Conservation (phyloP, 2,888 invertebrate genomes). For the Nomada hirtipes region DNA sequence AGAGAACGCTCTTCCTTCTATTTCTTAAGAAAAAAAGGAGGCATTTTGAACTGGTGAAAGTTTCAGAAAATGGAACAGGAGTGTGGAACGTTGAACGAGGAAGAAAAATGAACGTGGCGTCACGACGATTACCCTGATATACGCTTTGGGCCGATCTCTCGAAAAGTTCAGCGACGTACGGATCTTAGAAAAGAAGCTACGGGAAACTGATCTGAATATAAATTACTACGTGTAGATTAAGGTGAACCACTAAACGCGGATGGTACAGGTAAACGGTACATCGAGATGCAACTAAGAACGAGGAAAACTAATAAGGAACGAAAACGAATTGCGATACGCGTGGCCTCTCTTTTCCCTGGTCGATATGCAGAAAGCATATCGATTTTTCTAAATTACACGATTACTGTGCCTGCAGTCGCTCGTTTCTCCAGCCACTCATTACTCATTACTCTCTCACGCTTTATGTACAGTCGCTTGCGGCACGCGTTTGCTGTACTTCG, state of each 20-base stretch:
- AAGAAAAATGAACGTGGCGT: conserved; percentile 7
- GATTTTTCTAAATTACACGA: conserved; percentile 35
- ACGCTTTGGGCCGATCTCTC: conserved; percentile 41
- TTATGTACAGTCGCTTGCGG: conserved; percentile 46
- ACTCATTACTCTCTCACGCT: conserved; percentile 23
- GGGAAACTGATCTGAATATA: conserved; percentile 65
- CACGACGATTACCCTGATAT: conserved; percentile 39
- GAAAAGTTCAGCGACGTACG: conserved; percentile 21
- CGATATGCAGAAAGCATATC: conserved; percentile 10
- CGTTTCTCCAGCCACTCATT: conserved; percentile 18
- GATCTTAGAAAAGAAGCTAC: conserved; percentile 31
- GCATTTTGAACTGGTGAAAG: background rate
- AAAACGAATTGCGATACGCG: conserved; percentile 10
- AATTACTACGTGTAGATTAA: conserved; percentile 67
- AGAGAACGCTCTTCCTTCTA: background rate
- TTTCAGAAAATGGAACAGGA: background rate
- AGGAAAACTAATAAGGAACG: background rate
- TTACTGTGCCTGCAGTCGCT: conserved; percentile 28
- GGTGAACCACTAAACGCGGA: conserved; percentile 35
- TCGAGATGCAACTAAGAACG: conserved; percentile 31
- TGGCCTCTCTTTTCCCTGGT: background rate
- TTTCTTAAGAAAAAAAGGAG: background rate
- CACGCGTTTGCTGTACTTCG: conserved; percentile 26
- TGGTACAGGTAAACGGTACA: conserved; percentile 43
- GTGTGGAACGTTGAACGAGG: background rate